These are phyloP conservation scores for Rotaria macrura DNA, from an alignment of 2,888 invertebrate genomes.

Conservation along the genomic window DNA sequence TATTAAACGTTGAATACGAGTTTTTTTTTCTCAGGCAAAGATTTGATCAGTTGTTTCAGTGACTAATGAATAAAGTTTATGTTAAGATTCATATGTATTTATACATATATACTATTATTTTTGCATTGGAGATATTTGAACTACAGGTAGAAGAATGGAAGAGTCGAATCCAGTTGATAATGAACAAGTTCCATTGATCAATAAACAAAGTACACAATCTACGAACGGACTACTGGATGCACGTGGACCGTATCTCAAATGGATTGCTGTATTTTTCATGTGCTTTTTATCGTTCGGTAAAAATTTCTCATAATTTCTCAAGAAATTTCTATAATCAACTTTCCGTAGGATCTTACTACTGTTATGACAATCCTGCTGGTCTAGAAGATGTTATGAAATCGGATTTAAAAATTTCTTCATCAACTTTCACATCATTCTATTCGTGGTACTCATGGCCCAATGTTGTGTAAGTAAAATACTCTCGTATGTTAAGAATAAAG, in stretches of 20 bases:
- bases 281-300: conserved; percentile 29
- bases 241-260: background rate
- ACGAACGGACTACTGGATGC: background rate
- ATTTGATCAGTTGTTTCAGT: background rate
- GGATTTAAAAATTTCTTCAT: conserved; percentile 68
- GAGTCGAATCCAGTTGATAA: background rate
- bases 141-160: background rate
- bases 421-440: conserved; percentile 75
- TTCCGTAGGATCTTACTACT: conserved; percentile 77
- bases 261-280: conserved; percentile 34
- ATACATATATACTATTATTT: background rate
- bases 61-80: background rate
- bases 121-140: background rate
- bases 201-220: background rate
- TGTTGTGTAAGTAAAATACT: conserved; percentile 53
- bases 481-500: no score
- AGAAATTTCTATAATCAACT: background rate
- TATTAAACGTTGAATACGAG: background rate
- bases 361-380: conserved; percentile 90
- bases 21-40: background rate
- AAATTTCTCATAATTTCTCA: background rate
- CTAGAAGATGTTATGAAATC: conserved; percentile 72
- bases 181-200: background rate
- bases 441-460: conserved; percentile 96
- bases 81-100: background rate